These are phyloP conservation scores for Oscheius onirici DNA, from an alignment of 2,888 invertebrate genomes.

Conservation along the genomic window DNA sequence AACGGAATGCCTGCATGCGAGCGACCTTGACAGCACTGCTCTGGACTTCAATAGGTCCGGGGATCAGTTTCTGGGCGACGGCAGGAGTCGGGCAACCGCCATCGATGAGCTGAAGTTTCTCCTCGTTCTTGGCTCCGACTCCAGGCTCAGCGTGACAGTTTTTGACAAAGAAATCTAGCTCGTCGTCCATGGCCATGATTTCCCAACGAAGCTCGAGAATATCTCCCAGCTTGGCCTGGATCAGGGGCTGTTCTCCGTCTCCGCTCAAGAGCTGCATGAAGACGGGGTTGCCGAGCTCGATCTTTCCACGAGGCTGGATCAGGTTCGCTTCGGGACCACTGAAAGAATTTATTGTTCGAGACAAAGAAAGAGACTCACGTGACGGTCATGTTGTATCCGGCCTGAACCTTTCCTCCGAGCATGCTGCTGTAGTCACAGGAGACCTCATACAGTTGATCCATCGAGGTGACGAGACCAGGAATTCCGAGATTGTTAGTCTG, in stretches of 20 bases:
- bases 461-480: constrained; percentile 71
- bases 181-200: constrained; percentile 72
- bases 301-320: constrained; percentile 71
- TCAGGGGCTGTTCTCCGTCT: constrained; percentile 57
- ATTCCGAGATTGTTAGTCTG: constrained; percentile 72
- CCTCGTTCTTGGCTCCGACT: constrained; percentile 43
- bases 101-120: constrained; percentile 68
- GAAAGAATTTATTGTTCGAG: constrained; percentile 22
- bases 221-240: constrained; percentile 70
- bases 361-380: constrained; percentile 39
- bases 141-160: constrained; percentile 70
- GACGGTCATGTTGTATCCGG: constrained; percentile 69
- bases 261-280: constrained; percentile 68
- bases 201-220: constrained; percentile 71
- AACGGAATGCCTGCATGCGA: constrained; percentile 69
- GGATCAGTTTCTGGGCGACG: constrained; percentile 70
- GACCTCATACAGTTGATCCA: constrained; percentile 70
- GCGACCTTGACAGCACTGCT: constrained; percentile 53
- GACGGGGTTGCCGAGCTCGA: constrained; percentile 71
- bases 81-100: constrained; percentile 71
- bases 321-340: constrained; percentile 70
- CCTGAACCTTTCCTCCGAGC: constrained; percentile 68
- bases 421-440: constrained; percentile 67
- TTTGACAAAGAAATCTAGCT: constrained; percentile 71
- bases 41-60: constrained; percentile 64